phyloP scores from a whole-genome alignment of 2,888 invertebrate genomes.

The Loripinus fragilis region DNA sequence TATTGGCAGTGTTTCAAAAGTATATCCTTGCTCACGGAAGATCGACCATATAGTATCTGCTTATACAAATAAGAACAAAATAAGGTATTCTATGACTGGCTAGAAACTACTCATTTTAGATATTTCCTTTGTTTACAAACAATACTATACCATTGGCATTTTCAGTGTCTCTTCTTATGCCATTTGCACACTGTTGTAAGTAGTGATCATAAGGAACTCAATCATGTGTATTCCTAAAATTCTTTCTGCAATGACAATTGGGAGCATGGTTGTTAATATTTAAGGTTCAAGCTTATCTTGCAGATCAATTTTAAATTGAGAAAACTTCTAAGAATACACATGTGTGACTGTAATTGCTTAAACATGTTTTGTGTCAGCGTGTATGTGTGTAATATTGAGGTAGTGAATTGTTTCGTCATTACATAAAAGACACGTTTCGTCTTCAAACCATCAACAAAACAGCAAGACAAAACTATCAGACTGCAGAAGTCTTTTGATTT shows the following conservation, averaged over 20 bases:
- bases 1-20: not conserved
- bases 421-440: not conserved
- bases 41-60: no score
- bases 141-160: no score
- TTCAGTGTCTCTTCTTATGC: not conserved
- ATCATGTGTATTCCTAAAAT: slow-evolving; percentile 14
- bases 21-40: not conserved
- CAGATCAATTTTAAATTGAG: not conserved
- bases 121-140: no score
- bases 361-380: not conserved
- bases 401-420: not conserved
- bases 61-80: not conserved
- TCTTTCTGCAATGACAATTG: not conserved
- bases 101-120: no score
- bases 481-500: no score
- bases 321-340: slow-evolving; percentile 10
- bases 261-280: not conserved
- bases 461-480: no score
- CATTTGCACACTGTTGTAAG: not conserved
- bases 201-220: not conserved
- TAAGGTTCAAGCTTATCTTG: not conserved
- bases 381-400: not conserved
- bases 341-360: not conserved
- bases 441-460: not conserved
- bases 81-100: no score